Conservation (phyloP, 2,113 vertebrate species). For the Sciurus niger region DNA sequence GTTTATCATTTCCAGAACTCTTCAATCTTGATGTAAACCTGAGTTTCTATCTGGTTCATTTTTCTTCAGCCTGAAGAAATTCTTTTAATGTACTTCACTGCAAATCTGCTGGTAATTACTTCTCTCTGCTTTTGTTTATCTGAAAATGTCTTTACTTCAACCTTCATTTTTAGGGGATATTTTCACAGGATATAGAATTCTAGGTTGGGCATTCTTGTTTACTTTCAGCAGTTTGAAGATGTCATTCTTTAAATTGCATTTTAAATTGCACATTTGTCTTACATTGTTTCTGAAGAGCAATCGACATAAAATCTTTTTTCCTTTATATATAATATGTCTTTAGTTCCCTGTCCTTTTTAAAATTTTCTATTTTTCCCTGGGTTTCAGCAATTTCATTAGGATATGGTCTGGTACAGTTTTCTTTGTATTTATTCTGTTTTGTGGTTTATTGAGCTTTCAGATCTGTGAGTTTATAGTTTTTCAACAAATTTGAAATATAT, state of each 20-base stretch:
- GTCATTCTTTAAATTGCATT: neutral
- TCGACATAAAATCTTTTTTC: neutral
- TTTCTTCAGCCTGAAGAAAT: neutral
- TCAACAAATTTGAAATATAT: conserved; percentile 39
- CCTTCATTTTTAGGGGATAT: neutral
- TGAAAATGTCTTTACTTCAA: conserved; percentile 16
- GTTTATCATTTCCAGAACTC: neutral
- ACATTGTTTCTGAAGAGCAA: neutral
- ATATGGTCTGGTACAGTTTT: neutral
- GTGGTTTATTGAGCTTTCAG: neutral
- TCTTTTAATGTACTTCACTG: neutral
- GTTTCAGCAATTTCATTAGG: conserved; percentile 32
- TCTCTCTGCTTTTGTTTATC: conserved; percentile 6
- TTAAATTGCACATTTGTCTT: neutral
- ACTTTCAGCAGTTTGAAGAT: neutral
- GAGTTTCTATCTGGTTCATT: neutral
- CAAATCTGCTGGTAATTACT: neutral
- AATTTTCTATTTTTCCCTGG: neutral
- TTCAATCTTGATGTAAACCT: neutral
- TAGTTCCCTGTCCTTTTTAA: neutral
- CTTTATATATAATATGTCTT: neutral
- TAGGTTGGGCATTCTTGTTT: neutral
- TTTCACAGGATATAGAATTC: neutral
- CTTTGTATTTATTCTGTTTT: conserved; percentile 21
- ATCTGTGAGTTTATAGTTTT: conserved; percentile 8